Conservation (phyloP, 2,797 vertebrate genomes). For the Mycteria americana region DNA sequence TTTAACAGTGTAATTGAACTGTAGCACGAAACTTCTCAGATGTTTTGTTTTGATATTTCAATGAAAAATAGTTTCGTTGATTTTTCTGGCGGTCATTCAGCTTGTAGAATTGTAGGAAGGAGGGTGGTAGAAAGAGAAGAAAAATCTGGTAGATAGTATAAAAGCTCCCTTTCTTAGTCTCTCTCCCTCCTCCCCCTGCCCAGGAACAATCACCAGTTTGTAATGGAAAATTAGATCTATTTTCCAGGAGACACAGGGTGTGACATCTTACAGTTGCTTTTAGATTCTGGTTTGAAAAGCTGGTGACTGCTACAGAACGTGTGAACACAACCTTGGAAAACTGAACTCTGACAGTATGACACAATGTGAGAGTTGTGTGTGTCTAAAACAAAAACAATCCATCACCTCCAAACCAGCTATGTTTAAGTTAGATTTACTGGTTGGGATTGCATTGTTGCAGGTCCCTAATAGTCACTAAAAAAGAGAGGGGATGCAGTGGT, state of each 20-base stretch:
- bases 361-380: not conserved
- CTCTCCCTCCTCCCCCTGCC: not conserved
- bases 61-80: not conserved
- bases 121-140: constrained; percentile 34
- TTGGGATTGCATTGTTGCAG: not conserved
- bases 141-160: constrained; percentile 44
- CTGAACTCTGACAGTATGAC: not conserved
- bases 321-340: not conserved
- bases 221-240: constrained; percentile 47
- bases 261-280: constrained; percentile 29
- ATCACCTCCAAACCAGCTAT: not conserved
- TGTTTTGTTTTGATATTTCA: not conserved
- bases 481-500: not conserved
- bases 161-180: constrained; percentile 55
- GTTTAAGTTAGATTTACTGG: not conserved
- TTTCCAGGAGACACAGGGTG: constrained; percentile 38
- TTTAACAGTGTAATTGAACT: not conserved
- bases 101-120: constrained; percentile 20
- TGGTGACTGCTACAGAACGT: not conserved
- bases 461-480: not conserved
- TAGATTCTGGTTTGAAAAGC: not conserved
- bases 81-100: constrained; percentile 40
- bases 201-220: constrained; percentile 39
- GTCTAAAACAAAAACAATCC: not conserved
- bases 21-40: not conserved